phyloP scores from a whole-genome alignment of 2,113 vertebrate species.

The Cephalopholis sonnerati region DNA sequence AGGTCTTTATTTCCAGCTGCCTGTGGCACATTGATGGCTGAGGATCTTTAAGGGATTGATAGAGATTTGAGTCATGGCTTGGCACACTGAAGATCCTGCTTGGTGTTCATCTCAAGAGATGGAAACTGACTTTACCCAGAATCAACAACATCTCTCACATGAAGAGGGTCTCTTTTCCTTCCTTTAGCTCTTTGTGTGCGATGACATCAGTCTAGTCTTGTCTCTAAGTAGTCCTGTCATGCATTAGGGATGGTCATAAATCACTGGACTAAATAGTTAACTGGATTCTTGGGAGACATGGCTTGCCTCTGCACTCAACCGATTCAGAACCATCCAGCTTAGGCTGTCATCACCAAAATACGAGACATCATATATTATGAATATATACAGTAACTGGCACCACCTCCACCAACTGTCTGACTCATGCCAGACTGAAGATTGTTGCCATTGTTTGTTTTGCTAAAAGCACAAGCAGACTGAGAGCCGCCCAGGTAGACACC shows the following conservation, averaged over 20 bases:
- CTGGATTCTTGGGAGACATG: constrained; percentile 50
- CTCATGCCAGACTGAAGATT: constrained; percentile 13
- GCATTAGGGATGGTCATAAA: constrained; percentile 68
- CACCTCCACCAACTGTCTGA: constrained; percentile 24
- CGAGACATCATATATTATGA: constrained; percentile 35
- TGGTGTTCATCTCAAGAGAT: constrained; percentile 40
- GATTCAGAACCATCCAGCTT: constrained; percentile 45
- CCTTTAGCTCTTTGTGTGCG: constrained; percentile 38
- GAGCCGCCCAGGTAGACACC: constrained; percentile 48
- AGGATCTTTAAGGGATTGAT: constrained; percentile 42
- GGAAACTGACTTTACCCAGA: constrained; percentile 62
- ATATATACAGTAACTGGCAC: constrained; percentile 33
- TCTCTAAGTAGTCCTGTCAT: constrained; percentile 62
- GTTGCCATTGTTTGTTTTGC: constrained; percentile 57
- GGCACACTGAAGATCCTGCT: constrained; percentile 19
- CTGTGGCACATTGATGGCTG: constrained; percentile 9
- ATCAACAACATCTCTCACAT: constrained; percentile 51
- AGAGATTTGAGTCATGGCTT: constrained; percentile 54
- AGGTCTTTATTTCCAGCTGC: constrained; percentile 29
- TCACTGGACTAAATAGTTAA: constrained; percentile 63
- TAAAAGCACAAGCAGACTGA: constrained; percentile 44
- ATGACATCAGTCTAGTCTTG: constrained; percentile 68
- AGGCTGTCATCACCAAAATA: constrained; percentile 50
- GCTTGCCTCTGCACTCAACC: constrained; percentile 29
- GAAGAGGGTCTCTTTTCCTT: constrained; percentile 5